These are phyloP conservation scores for Ondatra zibethicus DNA, from an alignment of 2,113 vertebrate species.

Conservation along the genomic window DNA sequence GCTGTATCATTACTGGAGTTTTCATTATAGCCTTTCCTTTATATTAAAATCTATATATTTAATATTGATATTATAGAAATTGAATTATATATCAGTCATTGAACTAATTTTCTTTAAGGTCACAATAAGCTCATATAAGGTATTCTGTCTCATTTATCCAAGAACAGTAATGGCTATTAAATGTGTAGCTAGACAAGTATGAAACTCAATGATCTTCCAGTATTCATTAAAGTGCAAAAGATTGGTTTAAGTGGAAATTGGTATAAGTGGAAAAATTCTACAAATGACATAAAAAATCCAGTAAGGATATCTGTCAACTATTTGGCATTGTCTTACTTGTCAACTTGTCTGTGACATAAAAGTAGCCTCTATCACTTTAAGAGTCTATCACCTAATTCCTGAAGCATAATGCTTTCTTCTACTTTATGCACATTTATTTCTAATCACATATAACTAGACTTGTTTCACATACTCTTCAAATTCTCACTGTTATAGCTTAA, in stretches of 20 bases:
- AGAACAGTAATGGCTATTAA: conserved; percentile 8
- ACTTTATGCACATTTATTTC: not conserved
- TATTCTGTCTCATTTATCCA: conserved; percentile 55
- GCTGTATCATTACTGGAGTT: conserved; percentile 54
- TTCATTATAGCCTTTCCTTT: conserved; percentile 41
- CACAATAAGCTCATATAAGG: conserved; percentile 25
- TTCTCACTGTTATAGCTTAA: not conserved
- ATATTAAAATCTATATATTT: conserved; percentile 60
- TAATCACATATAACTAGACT: not conserved
- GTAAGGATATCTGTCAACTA: not conserved
- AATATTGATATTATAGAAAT: conserved; percentile 48
- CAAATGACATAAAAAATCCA: conserved; percentile 11
- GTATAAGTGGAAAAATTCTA: not conserved
- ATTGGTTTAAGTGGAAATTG: conserved; percentile 47
- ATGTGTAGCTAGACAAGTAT: conserved; percentile 5
- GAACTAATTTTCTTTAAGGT: conserved; percentile 53
- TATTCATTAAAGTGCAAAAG: conserved; percentile 60
- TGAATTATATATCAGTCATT: conserved; percentile 38
- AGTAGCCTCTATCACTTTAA: not conserved
- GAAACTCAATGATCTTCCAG: conserved; percentile 48
- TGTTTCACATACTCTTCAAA: not conserved
- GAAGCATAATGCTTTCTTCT: not conserved
- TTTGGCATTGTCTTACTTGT: not conserved
- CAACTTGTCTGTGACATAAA: conserved; percentile 28
- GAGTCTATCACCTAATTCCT: not conserved